Evolutionary conservation across 2,113 vertebrate species (phyloP), one percentile per base, ranked within the genome.

Genomic region (Mustelus asterias): DNA sequence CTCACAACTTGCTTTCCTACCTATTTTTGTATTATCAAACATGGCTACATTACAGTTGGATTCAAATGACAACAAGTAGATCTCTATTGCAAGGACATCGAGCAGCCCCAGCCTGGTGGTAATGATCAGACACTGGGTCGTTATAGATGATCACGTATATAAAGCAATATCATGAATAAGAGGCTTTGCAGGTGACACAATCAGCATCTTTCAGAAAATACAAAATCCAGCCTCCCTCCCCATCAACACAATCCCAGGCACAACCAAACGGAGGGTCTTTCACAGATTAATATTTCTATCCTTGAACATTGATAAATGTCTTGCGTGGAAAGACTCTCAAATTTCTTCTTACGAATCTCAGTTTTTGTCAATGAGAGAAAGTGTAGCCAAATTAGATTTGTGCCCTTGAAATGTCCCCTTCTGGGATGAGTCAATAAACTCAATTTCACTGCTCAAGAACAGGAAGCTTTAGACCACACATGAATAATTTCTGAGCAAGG

Each of bases 401-500:
- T 72, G 94, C 48, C 94, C 94, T 95, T 95, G 94, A 69, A 95
- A 72, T 76, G 69, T 72, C 67, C 70, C 94, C 67, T 95, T 65
- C 67, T 95, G 41, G 67, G 94, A 69, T 95, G 89, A 72, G 67
- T 95, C 94, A 95, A 95, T 95, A 95, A 72, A 95, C 67, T 95
- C 94, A 11, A 95, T 95, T 95, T 95, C 94, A 95, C 67, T 95
- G 94, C 69, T 95, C 94, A 95, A 95, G 94, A 95, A 95, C 94
- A 95, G 94, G 94, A 95, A 95, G 94, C 94, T 72, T 65, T 72
- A 72, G 94, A 95, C 94, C 94, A 95, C 67, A 26, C 67, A 95
- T 95, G 67, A 95, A 95, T 95, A 95, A 95, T 95, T 95, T 95
- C 67, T 95, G 69, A 95, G 94, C 67, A 95, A 72, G 96, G 97